phyloP scores from a whole-genome alignment of 2,888 invertebrate species.

The Esperia sulphurella region DNA sequence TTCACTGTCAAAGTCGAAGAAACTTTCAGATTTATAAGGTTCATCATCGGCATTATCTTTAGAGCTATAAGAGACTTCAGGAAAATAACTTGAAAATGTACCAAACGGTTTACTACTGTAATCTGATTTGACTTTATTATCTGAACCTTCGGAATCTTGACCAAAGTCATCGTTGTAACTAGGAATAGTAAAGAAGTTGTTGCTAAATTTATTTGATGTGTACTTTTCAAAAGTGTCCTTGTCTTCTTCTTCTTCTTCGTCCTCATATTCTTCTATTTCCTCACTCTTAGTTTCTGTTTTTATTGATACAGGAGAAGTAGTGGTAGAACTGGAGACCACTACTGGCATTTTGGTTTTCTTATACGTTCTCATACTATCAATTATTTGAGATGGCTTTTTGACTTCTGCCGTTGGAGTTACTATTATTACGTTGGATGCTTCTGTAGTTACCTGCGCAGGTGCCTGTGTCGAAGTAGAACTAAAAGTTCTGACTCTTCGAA shows the following conservation, averaged over 20 bases:
- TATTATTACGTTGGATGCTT: conserved; percentile 46
- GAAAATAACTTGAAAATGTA: conserved; percentile 53
- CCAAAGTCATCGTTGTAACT: conserved; percentile 55
- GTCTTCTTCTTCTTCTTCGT: conserved; percentile 49
- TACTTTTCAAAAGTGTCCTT: conserved; percentile 61
- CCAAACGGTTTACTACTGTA: conserved; percentile 48
- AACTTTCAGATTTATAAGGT: conserved; percentile 54
- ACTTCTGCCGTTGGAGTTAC: conserved; percentile 68
- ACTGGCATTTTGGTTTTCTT: conserved; percentile 59
- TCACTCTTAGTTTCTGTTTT: conserved; percentile 30
- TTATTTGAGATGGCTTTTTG: conserved; percentile 58
- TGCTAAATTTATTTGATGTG: conserved; percentile 72
- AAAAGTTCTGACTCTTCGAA: conserved; percentile 27
- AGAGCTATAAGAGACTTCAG: conserved; percentile 42
- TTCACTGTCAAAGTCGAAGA: conserved; percentile 58
- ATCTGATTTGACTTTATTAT: conserved; percentile 50
- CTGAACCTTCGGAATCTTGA: conserved; percentile 39
- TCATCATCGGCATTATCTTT: conserved; percentile 42
- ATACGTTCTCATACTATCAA: conserved; percentile 57
- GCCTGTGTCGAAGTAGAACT: not conserved
- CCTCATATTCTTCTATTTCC: conserved; percentile 33
- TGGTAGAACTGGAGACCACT: conserved; percentile 31
- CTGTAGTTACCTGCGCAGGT: conserved; percentile 32
- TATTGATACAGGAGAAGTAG: conserved; percentile 34
- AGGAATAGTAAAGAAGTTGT: conserved; percentile 73